Conservation (phyloP, 2,888 invertebrate genomes). For the Cyrtodaria siliqua region DNA sequence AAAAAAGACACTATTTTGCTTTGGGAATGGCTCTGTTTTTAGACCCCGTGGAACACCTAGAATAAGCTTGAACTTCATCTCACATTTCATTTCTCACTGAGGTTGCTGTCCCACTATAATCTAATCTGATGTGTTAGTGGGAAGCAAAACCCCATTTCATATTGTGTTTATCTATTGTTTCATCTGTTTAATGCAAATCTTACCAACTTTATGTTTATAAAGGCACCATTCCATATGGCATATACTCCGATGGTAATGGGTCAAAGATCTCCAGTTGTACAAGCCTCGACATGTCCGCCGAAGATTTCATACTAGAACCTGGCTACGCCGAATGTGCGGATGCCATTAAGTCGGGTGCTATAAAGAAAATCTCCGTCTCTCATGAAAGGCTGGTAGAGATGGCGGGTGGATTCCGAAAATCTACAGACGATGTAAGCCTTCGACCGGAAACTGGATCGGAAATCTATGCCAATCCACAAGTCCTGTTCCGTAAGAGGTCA, state of each 20-base stretch:
- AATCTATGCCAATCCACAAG: slow-evolving; percentile 76
- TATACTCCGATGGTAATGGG: slow-evolving; percentile 57
- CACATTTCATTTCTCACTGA: too few species aligned
- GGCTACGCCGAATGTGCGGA: slow-evolving; percentile 65
- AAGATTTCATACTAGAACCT: slow-evolving; percentile 55
- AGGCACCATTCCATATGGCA: slow-evolving; percentile 42
- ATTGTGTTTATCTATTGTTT: too few species aligned
- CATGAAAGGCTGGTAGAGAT: slow-evolving; percentile 46
- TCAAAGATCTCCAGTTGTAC: slow-evolving; percentile 63
- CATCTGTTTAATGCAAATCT: too few species aligned
- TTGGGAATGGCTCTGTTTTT: too few species aligned
- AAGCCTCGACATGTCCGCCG: slow-evolving; percentile 50
- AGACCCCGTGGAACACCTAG: too few species aligned
- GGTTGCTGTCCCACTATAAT: too few species aligned
- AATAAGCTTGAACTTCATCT: too few species aligned
- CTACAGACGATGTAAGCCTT: slow-evolving; percentile 18
- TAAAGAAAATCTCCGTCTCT: slow-evolving; percentile 59
- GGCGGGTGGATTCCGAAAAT: not conserved
- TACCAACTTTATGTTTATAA: slow-evolving; percentile 1
- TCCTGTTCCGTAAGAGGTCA: slow-evolving; percentile 71
- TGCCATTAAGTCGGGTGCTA: slow-evolving; percentile 56
- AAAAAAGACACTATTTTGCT: too few species aligned
- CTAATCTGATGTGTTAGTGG: too few species aligned
- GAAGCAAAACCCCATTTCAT: too few species aligned
- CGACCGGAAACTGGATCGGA: slow-evolving; percentile 50